phyloP scores from a whole-genome alignment of 1,140 invertebrate genomes.

The Streblospio benedicti region DNA sequence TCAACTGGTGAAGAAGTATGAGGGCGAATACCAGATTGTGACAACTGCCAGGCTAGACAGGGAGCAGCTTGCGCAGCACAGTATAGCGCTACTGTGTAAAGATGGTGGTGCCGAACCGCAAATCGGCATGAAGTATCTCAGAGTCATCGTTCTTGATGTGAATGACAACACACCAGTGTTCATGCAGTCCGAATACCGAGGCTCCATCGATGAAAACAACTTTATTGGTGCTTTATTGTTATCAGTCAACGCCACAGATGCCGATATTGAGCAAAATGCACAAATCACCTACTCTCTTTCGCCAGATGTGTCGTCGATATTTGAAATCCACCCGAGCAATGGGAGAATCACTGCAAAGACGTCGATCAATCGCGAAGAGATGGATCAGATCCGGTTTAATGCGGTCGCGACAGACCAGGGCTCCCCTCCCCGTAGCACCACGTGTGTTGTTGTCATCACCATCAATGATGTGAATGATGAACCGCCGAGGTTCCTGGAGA shows the following conservation, averaged over 20 bases:
- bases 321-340: conserved; percentile 67
- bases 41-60: conserved; percentile 73
- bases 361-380: conserved; percentile 73
- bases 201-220: conserved; percentile 8
- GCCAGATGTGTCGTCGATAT: conserved; percentile 48
- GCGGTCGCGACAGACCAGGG: conserved; percentile 80
- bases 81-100: conserved; percentile 50
- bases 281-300: conserved; percentile 67
- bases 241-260: conserved; percentile 65
- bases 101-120: not conserved
- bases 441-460: conserved; percentile 70
- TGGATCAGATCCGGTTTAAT: conserved; percentile 65
- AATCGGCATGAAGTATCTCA: not conserved
- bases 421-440: conserved; percentile 53
- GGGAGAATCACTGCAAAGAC: conserved; percentile 76
- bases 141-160: conserved; percentile 27
- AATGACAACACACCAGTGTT: conserved; percentile 57
- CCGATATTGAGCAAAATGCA: conserved; percentile 75
- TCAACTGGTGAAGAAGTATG: conserved; percentile 3
- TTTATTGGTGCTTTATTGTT: conserved; percentile 60
- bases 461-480: conserved; percentile 94
- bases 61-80: conserved; percentile 71
- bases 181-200: not conserved
- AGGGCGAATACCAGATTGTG: conserved; percentile 57
- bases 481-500: conserved; percentile 76